Evolutionary conservation across 2,888 invertebrate genomes (phyloP).

Genomic region (Macrophya alboannulata): DNA sequence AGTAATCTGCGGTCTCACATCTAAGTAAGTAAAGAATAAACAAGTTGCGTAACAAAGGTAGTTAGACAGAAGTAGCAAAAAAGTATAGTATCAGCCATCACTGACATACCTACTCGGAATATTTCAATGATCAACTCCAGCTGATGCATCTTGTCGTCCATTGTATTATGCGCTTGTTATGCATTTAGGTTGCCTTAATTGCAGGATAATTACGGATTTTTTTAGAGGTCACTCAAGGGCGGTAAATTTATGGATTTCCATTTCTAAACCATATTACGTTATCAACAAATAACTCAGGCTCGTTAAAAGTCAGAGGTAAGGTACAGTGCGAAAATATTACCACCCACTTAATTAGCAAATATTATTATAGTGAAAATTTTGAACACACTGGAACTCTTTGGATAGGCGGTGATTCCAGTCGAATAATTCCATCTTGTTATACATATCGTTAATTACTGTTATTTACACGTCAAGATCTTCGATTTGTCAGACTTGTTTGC

Average conservation of each 20-base stretch:
- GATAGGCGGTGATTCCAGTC: background rate
- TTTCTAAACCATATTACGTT: slow-evolving; percentile 11
- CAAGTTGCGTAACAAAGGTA: slow-evolving; percentile 49
- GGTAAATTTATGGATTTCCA: slow-evolving; percentile 66
- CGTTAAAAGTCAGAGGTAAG: background rate
- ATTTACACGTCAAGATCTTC: slow-evolving; percentile 16
- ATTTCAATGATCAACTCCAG: slow-evolving; percentile 64
- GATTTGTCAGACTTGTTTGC: background rate
- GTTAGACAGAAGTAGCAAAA: slow-evolving; percentile 42
- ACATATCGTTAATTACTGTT: background rate
- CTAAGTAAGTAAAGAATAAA: slow-evolving; percentile 42
- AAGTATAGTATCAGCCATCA: slow-evolving; percentile 54
- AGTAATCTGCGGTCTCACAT: slow-evolving; percentile 17
- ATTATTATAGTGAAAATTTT: background rate
- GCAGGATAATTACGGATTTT: slow-evolving; percentile 66
- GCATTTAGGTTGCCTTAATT: slow-evolving; percentile 71
- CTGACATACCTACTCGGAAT: slow-evolving; percentile 62
- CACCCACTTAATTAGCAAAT: background rate
- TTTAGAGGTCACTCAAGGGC: slow-evolving; percentile 57
- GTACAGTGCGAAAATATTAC: background rate
- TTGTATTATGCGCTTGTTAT: slow-evolving; percentile 67
- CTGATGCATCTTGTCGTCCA: slow-evolving; percentile 62
- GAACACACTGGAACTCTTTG: no score
- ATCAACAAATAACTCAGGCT: background rate
- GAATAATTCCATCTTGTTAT: background rate